These are phyloP conservation scores for Cataglyphis altisquamis DNA, from an alignment of 2,888 invertebrate species.

Conservation along the genomic window DNA sequence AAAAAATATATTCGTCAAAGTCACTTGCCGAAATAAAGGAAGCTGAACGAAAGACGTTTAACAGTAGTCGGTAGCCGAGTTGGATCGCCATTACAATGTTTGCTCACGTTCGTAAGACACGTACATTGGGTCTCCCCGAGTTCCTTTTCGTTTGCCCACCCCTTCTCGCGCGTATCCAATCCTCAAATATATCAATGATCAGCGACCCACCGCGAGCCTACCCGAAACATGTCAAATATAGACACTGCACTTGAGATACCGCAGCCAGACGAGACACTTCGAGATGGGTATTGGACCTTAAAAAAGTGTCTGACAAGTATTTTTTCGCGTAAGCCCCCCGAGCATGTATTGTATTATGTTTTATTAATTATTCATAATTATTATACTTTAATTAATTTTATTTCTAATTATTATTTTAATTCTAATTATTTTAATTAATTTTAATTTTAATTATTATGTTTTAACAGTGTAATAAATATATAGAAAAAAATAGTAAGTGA, in stretches of 20 bases:
- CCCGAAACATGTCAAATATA: slow-evolving; percentile 78
- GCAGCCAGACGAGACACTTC: slow-evolving; percentile 36
- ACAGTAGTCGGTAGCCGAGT: slow-evolving; percentile 71
- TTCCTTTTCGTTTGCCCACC: slow-evolving; percentile 49
- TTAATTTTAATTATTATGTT: not conserved
- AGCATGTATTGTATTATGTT: not conserved
- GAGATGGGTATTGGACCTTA: slow-evolving; percentile 25
- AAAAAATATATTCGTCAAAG: slow-evolving; percentile 35
- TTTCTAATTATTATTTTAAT: too few relatives aligned
- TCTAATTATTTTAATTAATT: too few relatives aligned
- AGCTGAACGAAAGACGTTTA: slow-evolving; percentile 61
- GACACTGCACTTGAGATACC: slow-evolving; percentile 78
- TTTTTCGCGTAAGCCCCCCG: not conserved
- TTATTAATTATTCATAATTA: too few relatives aligned
- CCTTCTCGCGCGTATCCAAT: slow-evolving; percentile 49
- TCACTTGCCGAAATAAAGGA: slow-evolving; percentile 50
- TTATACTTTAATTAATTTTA: not conserved
- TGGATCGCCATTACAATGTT: slow-evolving; percentile 76
- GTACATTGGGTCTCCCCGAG: slow-evolving; percentile 54
- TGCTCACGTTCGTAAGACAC: slow-evolving; percentile 71
- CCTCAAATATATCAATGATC: slow-evolving; percentile 80
- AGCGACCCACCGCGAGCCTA: slow-evolving; percentile 62
- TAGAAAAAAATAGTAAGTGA: not conserved
- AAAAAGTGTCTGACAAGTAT: slow-evolving; percentile 20
- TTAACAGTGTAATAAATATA: not conserved